Conservation (phyloP, 2,888 invertebrate species). For the Corythucha ciliata region DNA sequence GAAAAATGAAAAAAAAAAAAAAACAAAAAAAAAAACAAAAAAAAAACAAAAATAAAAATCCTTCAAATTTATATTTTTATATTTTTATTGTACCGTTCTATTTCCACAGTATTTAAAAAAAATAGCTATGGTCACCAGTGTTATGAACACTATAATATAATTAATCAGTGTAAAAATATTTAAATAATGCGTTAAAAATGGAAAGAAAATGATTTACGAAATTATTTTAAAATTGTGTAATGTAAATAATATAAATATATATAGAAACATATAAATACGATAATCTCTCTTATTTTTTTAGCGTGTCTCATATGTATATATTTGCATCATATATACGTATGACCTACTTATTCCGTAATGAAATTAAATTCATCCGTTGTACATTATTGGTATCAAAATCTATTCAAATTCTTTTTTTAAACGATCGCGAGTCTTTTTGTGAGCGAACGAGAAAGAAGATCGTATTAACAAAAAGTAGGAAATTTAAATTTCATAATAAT, state of each 20-base stretch:
- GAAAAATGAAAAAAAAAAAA: no score
- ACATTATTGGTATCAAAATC: no score
- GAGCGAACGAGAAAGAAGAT: no score
- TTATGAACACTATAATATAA: conserved; percentile 31
- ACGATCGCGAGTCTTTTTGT: no score
- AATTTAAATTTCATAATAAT: no score
- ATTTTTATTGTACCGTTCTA: conserved; percentile 20
- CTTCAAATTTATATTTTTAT: no score
- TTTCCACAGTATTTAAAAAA: conserved; percentile 27
- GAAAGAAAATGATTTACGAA: conserved; percentile 22
- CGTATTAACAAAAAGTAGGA: no score
- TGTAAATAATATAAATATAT: conserved; percentile 21
- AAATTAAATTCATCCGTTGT: background rate
- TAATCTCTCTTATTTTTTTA: conserved; percentile 32
- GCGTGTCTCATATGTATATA: conserved; percentile 27
- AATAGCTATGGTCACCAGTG: conserved; percentile 28
- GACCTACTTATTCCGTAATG: conserved; percentile 1
- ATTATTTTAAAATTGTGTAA: background rate
- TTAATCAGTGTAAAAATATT: conserved; percentile 27
- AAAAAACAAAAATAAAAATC: no score
- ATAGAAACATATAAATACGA: conserved; percentile 30
- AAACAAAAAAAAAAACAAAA: no score
- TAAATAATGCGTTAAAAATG: conserved; percentile 28
- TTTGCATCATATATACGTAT: no score
- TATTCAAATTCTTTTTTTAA: no score